Percentiles rank a stretch among this genome's conserved stretches.
Evolutionary conservation across 2,888 invertebrate species (phyloP).

Genomic region (Bombylius discolor): DNA sequence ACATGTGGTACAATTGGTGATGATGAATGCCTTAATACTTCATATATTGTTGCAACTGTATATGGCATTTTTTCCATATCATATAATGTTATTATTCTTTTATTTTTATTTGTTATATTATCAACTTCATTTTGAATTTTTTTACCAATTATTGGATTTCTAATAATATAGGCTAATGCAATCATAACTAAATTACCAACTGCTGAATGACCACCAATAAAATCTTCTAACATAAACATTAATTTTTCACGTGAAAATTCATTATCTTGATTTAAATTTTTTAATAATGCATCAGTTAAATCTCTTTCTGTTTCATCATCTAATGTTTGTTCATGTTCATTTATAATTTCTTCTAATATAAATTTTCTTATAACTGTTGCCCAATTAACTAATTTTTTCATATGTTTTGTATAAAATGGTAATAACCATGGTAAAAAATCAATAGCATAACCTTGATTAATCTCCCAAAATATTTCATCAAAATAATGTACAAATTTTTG

Average conservation of each 20-base stretch:
- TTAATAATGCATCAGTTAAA: conserved; percentile 59
- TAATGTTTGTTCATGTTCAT: conserved; percentile 26
- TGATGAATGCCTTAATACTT: conserved; percentile 59
- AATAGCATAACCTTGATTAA: conserved; percentile 71
- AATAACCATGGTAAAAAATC: conserved; percentile 69
- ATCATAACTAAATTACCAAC: conserved; percentile 68
- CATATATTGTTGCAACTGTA: conserved; percentile 63
- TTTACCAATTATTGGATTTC: conserved; percentile 48
- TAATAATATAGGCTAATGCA: conserved; percentile 50
- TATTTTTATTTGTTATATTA: conserved; percentile 27
- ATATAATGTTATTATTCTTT: conserved; percentile 43
- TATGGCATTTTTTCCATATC: conserved; percentile 56
- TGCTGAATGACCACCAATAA: conserved; percentile 71
- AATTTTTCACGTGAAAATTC: conserved; percentile 58
- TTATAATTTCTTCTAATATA: conserved; percentile 53
- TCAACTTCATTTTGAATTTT: conserved; percentile 57
- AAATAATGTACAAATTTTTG: conserved; percentile 51
- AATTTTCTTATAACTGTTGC: conserved; percentile 53
- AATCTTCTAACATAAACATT: conserved; percentile 67
- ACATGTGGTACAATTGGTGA: conserved; percentile 81
- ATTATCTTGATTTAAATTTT: conserved; percentile 49
- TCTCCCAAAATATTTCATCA: conserved; percentile 77
- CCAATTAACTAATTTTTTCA: conserved; percentile 53
- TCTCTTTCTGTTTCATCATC: conserved; percentile 52
- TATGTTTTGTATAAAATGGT: conserved; percentile 53